A percentile compares a stretch with the other conserved stretches of the same genome.
These are phyloP conservation scores for Acheta domesticus DNA, from an alignment of 2,888 invertebrate genomes.

Conservation along the genomic window DNA sequence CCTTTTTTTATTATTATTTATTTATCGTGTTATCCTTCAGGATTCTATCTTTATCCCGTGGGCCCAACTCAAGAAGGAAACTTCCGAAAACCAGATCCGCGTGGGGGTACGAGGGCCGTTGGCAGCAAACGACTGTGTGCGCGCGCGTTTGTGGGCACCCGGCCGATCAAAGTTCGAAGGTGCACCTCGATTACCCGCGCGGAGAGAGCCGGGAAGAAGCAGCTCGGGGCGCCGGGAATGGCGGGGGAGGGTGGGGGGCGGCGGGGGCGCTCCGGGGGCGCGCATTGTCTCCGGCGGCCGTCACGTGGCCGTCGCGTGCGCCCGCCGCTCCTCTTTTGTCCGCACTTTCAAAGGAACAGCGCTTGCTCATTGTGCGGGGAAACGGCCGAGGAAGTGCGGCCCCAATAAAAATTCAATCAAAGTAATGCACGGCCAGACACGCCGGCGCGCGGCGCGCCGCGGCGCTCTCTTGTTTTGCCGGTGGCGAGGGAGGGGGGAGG, in stretches of 20 bases:
- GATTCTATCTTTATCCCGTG: too few relatives aligned
- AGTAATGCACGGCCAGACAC: conserved; percentile 11
- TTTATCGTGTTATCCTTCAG: too few relatives aligned
- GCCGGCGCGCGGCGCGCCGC: neutral
- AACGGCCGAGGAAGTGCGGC: conserved; percentile 10
- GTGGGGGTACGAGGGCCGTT: too few relatives aligned
- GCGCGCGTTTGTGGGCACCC: neutral
- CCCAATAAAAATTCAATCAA: neutral
- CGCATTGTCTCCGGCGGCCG: conserved; percentile 5
- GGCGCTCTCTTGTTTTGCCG: conserved; percentile 18
- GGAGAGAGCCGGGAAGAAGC: neutral
- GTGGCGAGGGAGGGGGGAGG: neutral
- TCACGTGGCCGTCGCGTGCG: conserved; percentile 18
- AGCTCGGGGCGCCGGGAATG: neutral
- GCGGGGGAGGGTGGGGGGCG: neutral
- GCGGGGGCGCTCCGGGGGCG: neutral
- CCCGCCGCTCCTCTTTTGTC: conserved; percentile 6
- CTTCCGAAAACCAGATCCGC: too few relatives aligned
- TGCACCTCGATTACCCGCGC: neutral
- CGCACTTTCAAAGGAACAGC: conserved; percentile 18
- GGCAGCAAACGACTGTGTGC: too few relatives aligned
- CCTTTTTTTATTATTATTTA: too few relatives aligned
- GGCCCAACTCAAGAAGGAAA: too few relatives aligned
- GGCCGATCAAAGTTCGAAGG: neutral
- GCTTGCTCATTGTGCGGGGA: conserved; percentile 1